These are phyloP conservation scores for Synanthedon formicaeformis DNA, from an alignment of 2,888 invertebrate species.

Conservation along the genomic window DNA sequence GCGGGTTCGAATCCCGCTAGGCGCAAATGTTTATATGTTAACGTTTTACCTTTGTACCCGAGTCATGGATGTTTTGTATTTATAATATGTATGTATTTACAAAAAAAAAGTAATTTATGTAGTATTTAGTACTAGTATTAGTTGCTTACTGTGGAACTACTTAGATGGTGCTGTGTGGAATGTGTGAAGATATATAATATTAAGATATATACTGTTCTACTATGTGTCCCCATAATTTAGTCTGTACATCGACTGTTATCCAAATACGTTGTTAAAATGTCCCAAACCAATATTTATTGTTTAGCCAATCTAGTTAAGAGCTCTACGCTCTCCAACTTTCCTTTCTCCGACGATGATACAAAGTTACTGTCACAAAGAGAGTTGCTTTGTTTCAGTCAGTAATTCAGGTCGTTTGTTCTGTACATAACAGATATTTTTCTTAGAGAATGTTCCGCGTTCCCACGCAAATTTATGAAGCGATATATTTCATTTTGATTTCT, in stretches of 20 bases:
- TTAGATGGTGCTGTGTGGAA: no score
- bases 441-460: background rate
- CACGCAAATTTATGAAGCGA: background rate
- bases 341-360: constrained; percentile 11
- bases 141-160: no score
- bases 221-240: no score
- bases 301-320: constrained; percentile 53
- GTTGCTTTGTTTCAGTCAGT: constrained; percentile 10
- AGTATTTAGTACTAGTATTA: no score
- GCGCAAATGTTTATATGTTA: no score
- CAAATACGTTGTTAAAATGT: constrained; percentile 17
- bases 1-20: no score
- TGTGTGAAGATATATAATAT: no score
- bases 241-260: background rate
- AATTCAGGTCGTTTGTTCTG: constrained; percentile 21
- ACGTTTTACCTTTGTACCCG: no score
- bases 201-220: no score
- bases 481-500: background rate
- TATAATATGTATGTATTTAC: no score
- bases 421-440: constrained; percentile 2
- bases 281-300: constrained; percentile 41
- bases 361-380: background rate
- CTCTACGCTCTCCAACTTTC: constrained; percentile 13
- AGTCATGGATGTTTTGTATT: no score
- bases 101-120: no score